Evolutionary conservation across 1,140 invertebrate species (phyloP), one percentile per base, ranked within the genome.

Genomic region (Leptinotarsa lineolata): DNA sequence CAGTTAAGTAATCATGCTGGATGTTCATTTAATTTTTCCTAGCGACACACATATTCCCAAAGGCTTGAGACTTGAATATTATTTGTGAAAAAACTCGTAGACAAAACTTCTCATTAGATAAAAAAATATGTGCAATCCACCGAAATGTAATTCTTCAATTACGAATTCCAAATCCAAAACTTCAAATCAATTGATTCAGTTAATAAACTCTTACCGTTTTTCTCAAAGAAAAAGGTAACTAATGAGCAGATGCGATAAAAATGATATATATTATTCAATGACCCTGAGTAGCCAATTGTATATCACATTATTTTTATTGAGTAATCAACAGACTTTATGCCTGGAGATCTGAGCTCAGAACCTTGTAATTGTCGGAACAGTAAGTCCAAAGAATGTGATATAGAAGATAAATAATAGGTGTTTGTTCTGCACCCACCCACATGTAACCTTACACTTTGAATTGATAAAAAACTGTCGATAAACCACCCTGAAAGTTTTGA

Each of bases 351-450:
- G 48, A 54, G n/a, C 16, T 54, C 5, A 54, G n/a, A 54, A 54
- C 48, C 48, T 54, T 54, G 48, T 54, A 54, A 54, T 54, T 54
- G 48, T 54, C 48, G 16, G 48, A 54, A 54, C 48, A 54, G 48
- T 54, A 54, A 18, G 6, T n/a, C n/a, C 16, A 8, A 54, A 54
- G 48, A 54, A 54, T 54, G 48, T 54, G 48, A 54, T 54, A 54
- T 18, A 16, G 6, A 54, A 15, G 16, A 54, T 54, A 54, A 54
- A 54, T 54, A 54, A 54, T 54, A 18, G 48, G 48, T 54, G 13
- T 54, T 54, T 54, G 48, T 18, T 54, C 48, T 18, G 30, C 30
- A 39, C n/a, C 15, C 48, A 54, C 48, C 48, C 16, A 54, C 48
- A 54, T 54, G 48, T 54, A 54, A 54, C 48, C 48, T 54, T 54